Evolutionary conservation across 2,113 vertebrate species (phyloP).

Genomic region (Diadophis punctatus): DNA sequence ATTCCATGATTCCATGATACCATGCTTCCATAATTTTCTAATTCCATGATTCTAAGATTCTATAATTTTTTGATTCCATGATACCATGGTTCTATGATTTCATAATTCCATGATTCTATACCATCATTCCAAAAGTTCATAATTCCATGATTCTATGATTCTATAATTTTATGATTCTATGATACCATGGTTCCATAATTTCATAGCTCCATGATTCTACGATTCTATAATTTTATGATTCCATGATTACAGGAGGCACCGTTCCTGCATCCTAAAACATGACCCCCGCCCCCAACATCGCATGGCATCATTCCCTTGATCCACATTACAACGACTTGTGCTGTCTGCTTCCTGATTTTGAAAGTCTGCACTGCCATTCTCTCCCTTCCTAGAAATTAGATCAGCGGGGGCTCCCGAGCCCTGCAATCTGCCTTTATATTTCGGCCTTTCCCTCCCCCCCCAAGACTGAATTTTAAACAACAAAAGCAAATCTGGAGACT

Average conservation of each 20-base stretch:
- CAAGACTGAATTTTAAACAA: slow-evolving; percentile 28
- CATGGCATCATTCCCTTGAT: slow-evolving; percentile 6
- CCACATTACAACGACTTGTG: slow-evolving; percentile 3
- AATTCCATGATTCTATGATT: too few species aligned
- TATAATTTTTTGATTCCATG: too few species aligned
- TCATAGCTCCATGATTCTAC: neutral
- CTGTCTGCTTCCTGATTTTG: slow-evolving; percentile 25
- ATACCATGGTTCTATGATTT: too few species aligned
- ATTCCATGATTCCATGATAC: neutral
- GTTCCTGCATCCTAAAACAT: neutral
- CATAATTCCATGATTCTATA: too few species aligned
- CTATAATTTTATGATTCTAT: too few species aligned
- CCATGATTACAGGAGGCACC: neutral
- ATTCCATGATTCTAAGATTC: too few species aligned
- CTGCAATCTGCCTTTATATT: neutral
- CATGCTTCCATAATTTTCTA: too few species aligned
- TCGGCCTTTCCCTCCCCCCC: neutral
- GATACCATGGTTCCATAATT: too few species aligned
- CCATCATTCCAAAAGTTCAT: too few species aligned
- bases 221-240: neutral
- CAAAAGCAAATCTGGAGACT: slow-evolving; percentile 7
- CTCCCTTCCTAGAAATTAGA: slow-evolving; percentile 42
- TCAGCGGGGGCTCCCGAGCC: slow-evolving; percentile 32
- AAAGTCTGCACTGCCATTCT: slow-evolving; percentile 10
- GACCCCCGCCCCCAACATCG: neutral